A percentile compares a stretch with the other conserved stretches of the same genome.
Evolutionary conservation across 2,113 vertebrate species (phyloP).

Genomic region (Lanius collurio): DNA sequence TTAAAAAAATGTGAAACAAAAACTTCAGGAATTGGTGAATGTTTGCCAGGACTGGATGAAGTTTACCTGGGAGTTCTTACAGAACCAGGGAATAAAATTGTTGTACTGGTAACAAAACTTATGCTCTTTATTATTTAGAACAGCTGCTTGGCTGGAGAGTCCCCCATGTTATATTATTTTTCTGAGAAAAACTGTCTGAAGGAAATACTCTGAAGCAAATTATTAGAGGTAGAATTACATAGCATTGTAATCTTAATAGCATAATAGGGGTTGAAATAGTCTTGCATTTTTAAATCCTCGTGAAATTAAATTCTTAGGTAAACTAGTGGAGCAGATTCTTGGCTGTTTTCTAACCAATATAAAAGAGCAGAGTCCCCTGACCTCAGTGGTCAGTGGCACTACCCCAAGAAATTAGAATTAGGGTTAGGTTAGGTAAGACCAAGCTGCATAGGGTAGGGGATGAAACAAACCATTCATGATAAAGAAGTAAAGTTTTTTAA

Average conservation of each 20-base stretch:
- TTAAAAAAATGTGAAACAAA: not conserved
- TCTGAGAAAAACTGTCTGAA: not conserved
- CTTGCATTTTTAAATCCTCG: not conserved
- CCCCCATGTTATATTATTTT: not conserved
- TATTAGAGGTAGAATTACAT: not conserved
- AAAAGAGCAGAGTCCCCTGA: not conserved
- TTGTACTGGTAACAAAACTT: not conserved
- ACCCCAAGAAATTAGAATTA: no score
- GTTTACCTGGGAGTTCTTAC: not conserved
- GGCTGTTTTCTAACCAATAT: not conserved
- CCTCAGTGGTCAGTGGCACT: not conserved
- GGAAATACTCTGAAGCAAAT: not conserved
- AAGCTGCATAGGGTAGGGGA: not conserved
- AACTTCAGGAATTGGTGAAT: not conserved
- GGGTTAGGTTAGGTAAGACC: not conserved
- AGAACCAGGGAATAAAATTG: not conserved
- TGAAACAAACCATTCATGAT: not conserved
- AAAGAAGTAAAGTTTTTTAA: not conserved
- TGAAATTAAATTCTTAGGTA: not conserved
- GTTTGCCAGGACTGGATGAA: not conserved
- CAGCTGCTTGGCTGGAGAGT: not conserved
- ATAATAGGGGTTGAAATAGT: not conserved
- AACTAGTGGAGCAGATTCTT: not conserved
- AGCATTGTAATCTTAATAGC: not conserved
- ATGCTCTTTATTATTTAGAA: not conserved